Percentiles rank a stretch among this genome's conserved stretches.
phyloP scores from a whole-genome alignment of 2,113 vertebrate genomes.

The Fulmarus glacialis region DNA sequence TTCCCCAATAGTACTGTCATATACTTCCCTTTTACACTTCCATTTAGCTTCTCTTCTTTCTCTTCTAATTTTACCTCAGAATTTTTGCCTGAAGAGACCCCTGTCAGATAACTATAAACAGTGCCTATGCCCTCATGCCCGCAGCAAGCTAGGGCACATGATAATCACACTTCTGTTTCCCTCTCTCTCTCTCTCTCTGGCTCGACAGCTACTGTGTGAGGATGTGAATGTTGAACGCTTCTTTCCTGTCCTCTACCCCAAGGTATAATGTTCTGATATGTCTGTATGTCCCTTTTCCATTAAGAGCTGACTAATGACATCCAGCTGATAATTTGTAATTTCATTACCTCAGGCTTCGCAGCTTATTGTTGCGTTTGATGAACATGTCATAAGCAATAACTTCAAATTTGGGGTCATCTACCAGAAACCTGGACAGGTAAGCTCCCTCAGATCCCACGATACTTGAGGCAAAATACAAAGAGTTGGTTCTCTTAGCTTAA shows the following conservation, averaged over 20 bases:
- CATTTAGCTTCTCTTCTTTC: background rate
- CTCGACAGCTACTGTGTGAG: constrained; percentile 82
- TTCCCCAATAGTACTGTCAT: background rate
- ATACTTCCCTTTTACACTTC: background rate
- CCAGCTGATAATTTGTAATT: background rate
- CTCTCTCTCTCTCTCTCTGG: background rate
- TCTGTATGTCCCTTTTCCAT: background rate
- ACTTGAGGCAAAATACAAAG: background rate
- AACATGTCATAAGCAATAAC: constrained; percentile 93
- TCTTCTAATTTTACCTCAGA: background rate
- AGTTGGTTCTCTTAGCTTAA: background rate
- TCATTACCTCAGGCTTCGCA: constrained; percentile 81
- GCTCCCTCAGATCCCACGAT: background rate
- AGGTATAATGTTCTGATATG: constrained; percentile 73
- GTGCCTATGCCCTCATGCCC: background rate
- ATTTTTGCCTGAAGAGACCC: background rate
- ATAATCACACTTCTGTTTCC: constrained; percentile 17
- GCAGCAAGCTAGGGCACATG: background rate
- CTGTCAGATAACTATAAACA: background rate
- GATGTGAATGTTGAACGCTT: constrained; percentile 84
- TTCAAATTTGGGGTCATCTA: constrained; percentile 95
- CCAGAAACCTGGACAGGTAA: constrained; percentile 90
- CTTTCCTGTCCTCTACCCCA: constrained; percentile 87
- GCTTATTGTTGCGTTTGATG: constrained; percentile 90
- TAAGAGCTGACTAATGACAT: background rate